Evolutionary conservation across 1,140 invertebrate species (phyloP).

Genomic region (Apis laboriosa): DNA sequence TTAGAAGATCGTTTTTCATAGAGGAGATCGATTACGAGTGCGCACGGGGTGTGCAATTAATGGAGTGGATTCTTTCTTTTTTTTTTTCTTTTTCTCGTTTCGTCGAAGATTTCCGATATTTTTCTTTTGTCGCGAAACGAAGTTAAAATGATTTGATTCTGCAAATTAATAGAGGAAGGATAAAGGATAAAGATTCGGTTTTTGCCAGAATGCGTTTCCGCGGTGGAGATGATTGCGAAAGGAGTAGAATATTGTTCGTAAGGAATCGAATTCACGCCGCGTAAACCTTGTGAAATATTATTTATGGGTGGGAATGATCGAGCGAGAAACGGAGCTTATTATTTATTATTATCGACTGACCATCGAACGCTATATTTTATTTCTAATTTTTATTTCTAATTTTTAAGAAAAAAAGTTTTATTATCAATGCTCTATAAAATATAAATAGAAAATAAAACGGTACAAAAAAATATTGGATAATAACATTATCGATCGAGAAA

Average conservation of each 20-base stretch:
- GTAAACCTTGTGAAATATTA: neutral
- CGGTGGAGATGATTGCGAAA: neutral
- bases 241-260: neutral
- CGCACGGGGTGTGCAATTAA: constrained; percentile 2
- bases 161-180: no score
- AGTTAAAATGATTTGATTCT: no score
- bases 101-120: no score
- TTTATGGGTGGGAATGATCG: neutral
- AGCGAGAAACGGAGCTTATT: neutral
- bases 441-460: no score
- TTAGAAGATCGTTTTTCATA: neutral
- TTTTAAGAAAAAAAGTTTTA: neutral
- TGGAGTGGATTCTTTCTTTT: neutral
- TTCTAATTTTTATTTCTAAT: neutral
- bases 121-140: no score
- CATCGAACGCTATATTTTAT: neutral
- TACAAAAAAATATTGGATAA: no score
- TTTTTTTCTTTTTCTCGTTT: no score
- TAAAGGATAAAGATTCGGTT: neutral
- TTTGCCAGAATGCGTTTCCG: neutral
- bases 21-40: neutral
- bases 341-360: neutral
- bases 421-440: no score
- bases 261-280: neutral
- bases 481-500: no score